Conservation (phyloP, 2,113 vertebrate species). For the Datnioides undecimradiatus region DNA sequence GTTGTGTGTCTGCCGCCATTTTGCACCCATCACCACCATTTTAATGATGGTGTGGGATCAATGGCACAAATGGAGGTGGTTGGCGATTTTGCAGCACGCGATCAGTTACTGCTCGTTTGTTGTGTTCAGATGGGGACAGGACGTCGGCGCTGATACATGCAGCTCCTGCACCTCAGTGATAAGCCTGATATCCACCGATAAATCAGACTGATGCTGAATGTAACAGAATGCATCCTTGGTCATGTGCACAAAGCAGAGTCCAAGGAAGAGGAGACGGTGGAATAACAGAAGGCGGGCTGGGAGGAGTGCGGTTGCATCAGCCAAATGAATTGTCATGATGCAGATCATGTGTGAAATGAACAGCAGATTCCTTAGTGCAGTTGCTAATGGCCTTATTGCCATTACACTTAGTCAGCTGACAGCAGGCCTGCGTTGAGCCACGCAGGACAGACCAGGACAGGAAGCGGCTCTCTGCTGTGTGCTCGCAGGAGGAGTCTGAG, state of each 20-base stretch:
- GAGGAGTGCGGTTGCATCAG: constrained; percentile 75
- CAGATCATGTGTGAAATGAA: constrained; percentile 81
- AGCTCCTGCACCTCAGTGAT: constrained; percentile 41
- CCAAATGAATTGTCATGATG: constrained; percentile 79
- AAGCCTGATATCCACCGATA: constrained; percentile 35
- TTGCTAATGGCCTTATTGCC: constrained; percentile 71
- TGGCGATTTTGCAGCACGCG: constrained; percentile 12
- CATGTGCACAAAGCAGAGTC: constrained; percentile 15
- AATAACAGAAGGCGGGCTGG: constrained; percentile 37
- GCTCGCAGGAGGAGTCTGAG: too few species aligned
- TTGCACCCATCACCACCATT: constrained; percentile 51
- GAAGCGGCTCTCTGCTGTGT: neutral
- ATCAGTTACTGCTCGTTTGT: constrained; percentile 25
- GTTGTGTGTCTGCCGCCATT: constrained; percentile 44
- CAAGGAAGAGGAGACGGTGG: constrained; percentile 21
- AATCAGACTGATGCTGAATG: constrained; percentile 38
- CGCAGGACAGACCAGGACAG: neutral
- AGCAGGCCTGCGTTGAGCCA: constrained; percentile 25
- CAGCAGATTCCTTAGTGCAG: constrained; percentile 70
- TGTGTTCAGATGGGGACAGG: constrained; percentile 10
- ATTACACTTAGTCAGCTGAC: constrained; percentile 51
- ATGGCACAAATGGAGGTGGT: constrained; percentile 20
- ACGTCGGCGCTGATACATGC: constrained; percentile 31
- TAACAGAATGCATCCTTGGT: constrained; percentile 10
- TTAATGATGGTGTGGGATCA: constrained; percentile 31